Conservation (phyloP, 2,113 vertebrate species). For the Prinia subflava region DNA sequence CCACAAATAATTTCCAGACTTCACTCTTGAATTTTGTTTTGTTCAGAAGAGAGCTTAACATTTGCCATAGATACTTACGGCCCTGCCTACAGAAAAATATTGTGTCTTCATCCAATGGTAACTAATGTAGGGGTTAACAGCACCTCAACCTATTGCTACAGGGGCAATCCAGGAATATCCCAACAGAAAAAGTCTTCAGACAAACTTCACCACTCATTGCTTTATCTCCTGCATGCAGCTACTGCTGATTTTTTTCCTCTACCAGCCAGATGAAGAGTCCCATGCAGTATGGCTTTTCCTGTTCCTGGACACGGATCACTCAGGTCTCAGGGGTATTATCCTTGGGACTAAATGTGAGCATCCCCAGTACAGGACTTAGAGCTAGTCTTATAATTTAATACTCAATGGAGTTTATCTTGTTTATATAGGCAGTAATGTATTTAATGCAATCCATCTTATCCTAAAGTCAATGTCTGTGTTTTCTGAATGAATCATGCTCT, state of each 20-base stretch:
- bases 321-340: background rate
- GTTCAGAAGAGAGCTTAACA: background rate
- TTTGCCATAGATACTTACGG: background rate
- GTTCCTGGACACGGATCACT: background rate
- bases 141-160: background rate
- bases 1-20: background rate
- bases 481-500: background rate
- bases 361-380: background rate
- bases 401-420: background rate
- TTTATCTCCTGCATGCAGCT: background rate
- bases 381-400: background rate
- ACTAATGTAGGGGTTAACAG: background rate
- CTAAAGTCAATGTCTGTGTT: background rate
- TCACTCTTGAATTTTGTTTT: background rate
- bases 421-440: background rate
- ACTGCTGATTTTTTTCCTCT: background rate
- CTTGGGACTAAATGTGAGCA: background rate
- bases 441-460: background rate
- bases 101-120: background rate
- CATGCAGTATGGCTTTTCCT: background rate
- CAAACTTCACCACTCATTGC: background rate
- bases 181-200: background rate
- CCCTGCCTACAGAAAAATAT: fast-evolving
- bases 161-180: background rate
- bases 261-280: background rate